Percentiles rank a stretch among this genome's conserved stretches.
phyloP scores from a whole-genome alignment of 64 coral and sea anemone species.

The Stichodactyla mertensii region DNA sequence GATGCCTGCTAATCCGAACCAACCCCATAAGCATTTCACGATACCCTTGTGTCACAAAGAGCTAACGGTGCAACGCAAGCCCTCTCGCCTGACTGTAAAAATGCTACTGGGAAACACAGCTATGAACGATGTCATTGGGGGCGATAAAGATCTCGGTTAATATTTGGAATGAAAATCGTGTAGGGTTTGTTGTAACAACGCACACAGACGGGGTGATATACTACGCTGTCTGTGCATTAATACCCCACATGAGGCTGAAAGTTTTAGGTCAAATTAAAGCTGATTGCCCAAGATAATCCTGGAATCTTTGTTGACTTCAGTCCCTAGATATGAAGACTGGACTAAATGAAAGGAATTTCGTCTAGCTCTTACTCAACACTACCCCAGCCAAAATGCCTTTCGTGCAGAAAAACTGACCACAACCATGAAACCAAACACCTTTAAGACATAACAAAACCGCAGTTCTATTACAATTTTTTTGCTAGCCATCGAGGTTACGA shows the following conservation, averaged over 20 bases:
- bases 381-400: constrained; percentile 16
- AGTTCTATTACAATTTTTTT: constrained; percentile 21
- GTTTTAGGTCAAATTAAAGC: constrained; percentile 10
- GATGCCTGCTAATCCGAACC: constrained; percentile 2
- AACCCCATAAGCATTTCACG: not conserved
- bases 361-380: not conserved
- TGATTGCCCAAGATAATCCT: constrained; percentile 9
- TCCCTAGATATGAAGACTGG: not conserved
- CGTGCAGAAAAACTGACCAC: constrained; percentile 24
- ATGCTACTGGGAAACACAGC: not conserved
- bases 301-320: not conserved
- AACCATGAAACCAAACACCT: constrained; percentile 18
- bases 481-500: constrained; percentile 12
- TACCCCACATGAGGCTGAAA: not conserved
- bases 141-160: constrained; percentile 8
- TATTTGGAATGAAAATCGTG: constrained; percentile 4
- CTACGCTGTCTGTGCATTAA: constrained; percentile 7
- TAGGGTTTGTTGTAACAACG: constrained; percentile 13
- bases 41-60: not conserved
- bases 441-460: constrained; percentile 17
- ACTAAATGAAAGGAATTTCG: not conserved
- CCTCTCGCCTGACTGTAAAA: not conserved
- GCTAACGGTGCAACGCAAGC: not conserved
- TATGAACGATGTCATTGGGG: not conserved
- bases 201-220: not conserved